Evolutionary conservation across 2,113 vertebrate genomes (phyloP).

Genomic region (Platysternon megacephalum): DNA sequence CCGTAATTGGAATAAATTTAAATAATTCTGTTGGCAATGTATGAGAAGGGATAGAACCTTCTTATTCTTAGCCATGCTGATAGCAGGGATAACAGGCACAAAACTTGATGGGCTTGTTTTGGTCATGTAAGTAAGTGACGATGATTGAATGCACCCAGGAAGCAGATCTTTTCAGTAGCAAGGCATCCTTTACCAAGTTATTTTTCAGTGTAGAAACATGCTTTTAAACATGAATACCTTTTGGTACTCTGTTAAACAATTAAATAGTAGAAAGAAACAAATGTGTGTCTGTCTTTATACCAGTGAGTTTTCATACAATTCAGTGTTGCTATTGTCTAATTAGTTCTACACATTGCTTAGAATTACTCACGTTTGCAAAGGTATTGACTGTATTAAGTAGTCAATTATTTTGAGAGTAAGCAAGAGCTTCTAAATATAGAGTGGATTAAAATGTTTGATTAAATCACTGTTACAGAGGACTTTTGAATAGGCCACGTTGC

Average conservation of each 20-base stretch:
- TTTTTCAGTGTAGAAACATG: background rate
- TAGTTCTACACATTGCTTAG: background rate
- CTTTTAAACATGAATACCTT: background rate
- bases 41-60: background rate
- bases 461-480: background rate
- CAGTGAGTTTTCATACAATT: background rate
- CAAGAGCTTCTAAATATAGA: background rate
- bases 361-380: background rate
- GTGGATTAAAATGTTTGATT: background rate
- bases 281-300: background rate
- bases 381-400: background rate
- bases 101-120: background rate
- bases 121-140: background rate
- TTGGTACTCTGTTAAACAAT: background rate
- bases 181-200: background rate
- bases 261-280: background rate
- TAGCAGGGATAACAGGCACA: background rate
- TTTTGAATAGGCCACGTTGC: background rate
- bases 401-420: background rate
- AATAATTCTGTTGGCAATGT: background rate
- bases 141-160: background rate
- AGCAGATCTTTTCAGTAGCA: background rate
- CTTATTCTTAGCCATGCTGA: background rate
- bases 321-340: background rate
- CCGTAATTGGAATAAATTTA: background rate